Conservation (phyloP, 2,888 invertebrate genomes). For the Sympetrum striolatum region DNA sequence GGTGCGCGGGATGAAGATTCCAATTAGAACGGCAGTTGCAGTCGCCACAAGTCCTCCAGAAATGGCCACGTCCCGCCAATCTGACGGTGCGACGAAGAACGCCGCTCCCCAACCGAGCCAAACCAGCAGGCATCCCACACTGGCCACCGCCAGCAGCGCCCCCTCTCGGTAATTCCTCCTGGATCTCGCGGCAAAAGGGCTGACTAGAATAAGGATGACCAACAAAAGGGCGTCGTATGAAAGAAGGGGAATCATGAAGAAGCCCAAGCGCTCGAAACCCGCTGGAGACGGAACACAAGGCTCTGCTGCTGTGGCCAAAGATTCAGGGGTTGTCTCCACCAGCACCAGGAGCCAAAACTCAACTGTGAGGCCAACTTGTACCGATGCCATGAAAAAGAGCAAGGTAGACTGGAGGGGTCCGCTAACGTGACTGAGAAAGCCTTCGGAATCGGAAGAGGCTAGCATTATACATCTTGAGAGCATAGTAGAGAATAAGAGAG, state of each 20-base stretch:
- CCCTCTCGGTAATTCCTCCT: slow-evolving; percentile 75
- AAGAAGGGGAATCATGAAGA: slow-evolving; percentile 62
- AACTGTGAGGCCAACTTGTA: slow-evolving; percentile 58
- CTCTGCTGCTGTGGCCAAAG: slow-evolving; percentile 61
- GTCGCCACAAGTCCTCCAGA: slow-evolving; percentile 69
- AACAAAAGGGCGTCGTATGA: slow-evolving; percentile 71
- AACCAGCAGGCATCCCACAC: slow-evolving; percentile 63
- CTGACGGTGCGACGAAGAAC: slow-evolving; percentile 57
- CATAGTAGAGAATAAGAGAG: slow-evolving; percentile 69
- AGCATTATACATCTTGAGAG: slow-evolving; percentile 70
- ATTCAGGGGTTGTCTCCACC: neutral
- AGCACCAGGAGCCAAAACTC: slow-evolving; percentile 54
- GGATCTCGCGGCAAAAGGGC: slow-evolving; percentile 69
- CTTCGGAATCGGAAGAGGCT: slow-evolving; percentile 70
- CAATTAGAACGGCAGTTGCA: slow-evolving; percentile 68
- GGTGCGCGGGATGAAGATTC: slow-evolving; percentile 72
- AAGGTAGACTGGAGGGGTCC: slow-evolving; percentile 67
- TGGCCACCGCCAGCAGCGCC: slow-evolving; percentile 60
- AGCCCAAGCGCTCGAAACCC: slow-evolving; percentile 51
- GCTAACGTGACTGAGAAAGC: slow-evolving; percentile 73
- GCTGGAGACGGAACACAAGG: slow-evolving; percentile 62
- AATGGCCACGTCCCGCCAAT: slow-evolving; percentile 63
- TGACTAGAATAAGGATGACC: slow-evolving; percentile 63
- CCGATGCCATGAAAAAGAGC: slow-evolving; percentile 67
- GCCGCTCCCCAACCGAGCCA: slow-evolving; percentile 71